Evolutionary conservation across 2,888 invertebrate species (phyloP), one percentile per base, ranked within the genome.

Genomic region (Leptodirus hochenwartii): DNA sequence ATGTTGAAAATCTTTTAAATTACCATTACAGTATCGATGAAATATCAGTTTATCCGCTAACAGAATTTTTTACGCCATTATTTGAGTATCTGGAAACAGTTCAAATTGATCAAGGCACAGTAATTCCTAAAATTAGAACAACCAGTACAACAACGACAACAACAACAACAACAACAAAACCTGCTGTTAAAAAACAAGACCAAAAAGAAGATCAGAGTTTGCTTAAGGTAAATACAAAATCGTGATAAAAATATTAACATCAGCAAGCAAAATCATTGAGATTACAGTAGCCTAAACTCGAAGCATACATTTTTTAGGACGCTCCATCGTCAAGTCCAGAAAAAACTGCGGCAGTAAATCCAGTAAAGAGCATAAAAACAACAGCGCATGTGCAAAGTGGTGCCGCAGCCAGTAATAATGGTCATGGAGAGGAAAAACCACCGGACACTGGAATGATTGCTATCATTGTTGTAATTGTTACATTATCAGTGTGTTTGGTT

Each of bases 21-120:
- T 61, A 62, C 37, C 43, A 62, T 31, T 51, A 62, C 54, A 13
- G 59, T 50, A 47, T 55, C 48, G 39, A 61, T 22, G 59, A 59
- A 2, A 43, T 66, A 6, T 59, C 62, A 38, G 55, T 61, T 14
- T 57, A 55, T n/a, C 56, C 60, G 2, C 43, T 68, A 0, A 55
- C 64, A 5, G 59, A 64, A 34, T 67, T 66, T 41, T 71, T 66
- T 40, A 53, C 56, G 39, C 56, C 65, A 2, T 43, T 68, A 33
- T 61, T 62, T 37, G 59, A 62, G 37, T 66, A 66, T 47, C 50
- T 67, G 37, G 60, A 62, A 17, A 54, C 50, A 17, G 62, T 64
- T 36, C 50, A 52, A 2, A 30, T 41, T 14, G 35, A 43, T 12
- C 44, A 40, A 30, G 33, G 37, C 3, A 33, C 37, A 3, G 34